Evolutionary conservation across 2,888 invertebrate species (phyloP).

Genomic region (Zootermopsis nevadensis): DNA sequence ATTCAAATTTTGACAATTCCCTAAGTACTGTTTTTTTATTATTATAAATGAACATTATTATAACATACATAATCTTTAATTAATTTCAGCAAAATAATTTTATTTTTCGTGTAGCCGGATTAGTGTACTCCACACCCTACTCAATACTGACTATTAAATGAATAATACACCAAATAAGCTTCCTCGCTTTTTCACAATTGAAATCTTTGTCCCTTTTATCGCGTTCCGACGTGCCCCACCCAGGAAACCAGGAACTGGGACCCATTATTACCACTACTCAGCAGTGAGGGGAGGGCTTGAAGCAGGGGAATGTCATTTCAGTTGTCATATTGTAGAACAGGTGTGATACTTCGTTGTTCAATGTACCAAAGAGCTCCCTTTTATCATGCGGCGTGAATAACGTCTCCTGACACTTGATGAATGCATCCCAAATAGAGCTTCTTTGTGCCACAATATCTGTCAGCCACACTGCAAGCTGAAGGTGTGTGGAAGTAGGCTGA

Average conservation of each 20-base stretch:
- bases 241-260: neutral
- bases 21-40: no score
- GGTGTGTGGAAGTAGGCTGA: neutral
- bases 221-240: neutral
- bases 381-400: conserved; percentile 16
- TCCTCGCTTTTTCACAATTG: neutral
- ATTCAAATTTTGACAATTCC: no score
- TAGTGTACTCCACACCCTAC: no score
- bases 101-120: no score
- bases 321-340: neutral
- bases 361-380: neutral
- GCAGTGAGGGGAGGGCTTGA: neutral
- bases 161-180: neutral
- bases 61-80: no score
- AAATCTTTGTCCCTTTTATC: neutral
- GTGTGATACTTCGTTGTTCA: neutral
- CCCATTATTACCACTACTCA: neutral
- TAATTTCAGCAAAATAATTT: no score
- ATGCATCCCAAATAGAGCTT: conserved; percentile 44
- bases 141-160: neutral
- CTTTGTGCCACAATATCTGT: conserved; percentile 31
- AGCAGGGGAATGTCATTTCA: neutral
- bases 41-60: no score
- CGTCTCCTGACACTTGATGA: conserved; percentile 37
- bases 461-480: neutral